Conservation (phyloP, 2,888 invertebrate species). For the Linnaemya vulpina region DNA sequence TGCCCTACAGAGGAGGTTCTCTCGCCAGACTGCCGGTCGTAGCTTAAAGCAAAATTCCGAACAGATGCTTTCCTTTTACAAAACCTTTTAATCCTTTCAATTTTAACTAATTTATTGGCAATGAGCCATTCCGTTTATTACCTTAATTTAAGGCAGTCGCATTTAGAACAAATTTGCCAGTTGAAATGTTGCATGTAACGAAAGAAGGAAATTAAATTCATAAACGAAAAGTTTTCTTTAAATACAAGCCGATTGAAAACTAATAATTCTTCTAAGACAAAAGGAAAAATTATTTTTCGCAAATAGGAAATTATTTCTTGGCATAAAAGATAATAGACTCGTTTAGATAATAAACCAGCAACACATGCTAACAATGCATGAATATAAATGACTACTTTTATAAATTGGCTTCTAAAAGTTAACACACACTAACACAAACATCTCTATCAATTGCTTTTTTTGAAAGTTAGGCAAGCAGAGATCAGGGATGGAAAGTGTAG, state of each 20-base stretch:
- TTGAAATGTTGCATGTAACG: too few species aligned
- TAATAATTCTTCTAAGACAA: neutral
- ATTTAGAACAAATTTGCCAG: too few species aligned
- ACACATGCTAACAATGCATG: constrained; percentile 38
- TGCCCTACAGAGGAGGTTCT: too few species aligned
- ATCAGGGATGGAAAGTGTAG: neutral
- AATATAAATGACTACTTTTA: constrained; percentile 59
- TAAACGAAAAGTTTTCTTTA: neutral
- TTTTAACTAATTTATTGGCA: too few species aligned
- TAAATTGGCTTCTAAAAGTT: constrained; percentile 4
- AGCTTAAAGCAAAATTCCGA: too few species aligned
- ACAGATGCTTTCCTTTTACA: too few species aligned
- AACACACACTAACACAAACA: neutral
- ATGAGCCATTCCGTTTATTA: too few species aligned
- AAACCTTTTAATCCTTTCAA: too few species aligned
- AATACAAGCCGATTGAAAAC: neutral
- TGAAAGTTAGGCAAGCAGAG: neutral
- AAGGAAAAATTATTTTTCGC: neutral
- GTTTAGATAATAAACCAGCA: constrained; percentile 43
- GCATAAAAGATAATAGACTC: constrained; percentile 40
- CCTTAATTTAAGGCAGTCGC: too few species aligned
- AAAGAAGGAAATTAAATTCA: neutral
- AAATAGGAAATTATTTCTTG: constrained; percentile 30
- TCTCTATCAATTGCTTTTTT: neutral
- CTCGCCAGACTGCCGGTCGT: too few species aligned